These are phyloP conservation scores for Aphelenchoides fujianensis DNA, from an alignment of 1,140 invertebrate species.

Conservation along the genomic window DNA sequence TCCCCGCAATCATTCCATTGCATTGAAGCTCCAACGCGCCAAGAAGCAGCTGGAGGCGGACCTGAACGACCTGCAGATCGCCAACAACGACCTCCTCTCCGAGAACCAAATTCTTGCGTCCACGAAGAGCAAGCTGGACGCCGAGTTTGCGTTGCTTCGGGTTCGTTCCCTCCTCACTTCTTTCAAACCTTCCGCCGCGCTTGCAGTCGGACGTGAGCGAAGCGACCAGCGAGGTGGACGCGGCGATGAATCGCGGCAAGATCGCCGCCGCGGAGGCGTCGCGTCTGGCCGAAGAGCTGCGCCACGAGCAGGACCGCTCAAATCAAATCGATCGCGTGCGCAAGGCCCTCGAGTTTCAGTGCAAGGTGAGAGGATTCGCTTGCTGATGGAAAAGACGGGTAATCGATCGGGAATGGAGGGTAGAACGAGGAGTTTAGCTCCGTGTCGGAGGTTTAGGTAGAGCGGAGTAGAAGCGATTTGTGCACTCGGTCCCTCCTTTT, in stretches of 20 bases:
- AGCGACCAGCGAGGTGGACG: constrained; percentile 89
- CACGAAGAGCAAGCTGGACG: constrained; percentile 96
- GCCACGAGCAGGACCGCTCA: constrained; percentile 96
- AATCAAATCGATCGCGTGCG: constrained; percentile 94
- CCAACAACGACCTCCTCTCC: constrained; percentile 87
- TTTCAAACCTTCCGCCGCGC: constrained; percentile 34
- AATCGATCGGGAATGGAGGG: neutral
- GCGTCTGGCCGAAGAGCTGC: constrained; percentile 90
- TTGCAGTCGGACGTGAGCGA: constrained; percentile 86
- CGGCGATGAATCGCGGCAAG: constrained; percentile 75
- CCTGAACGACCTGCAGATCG: constrained; percentile 89
- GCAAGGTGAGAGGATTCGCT: constrained; percentile 71
- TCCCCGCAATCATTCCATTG: constrained; percentile 8
- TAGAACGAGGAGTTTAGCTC: neutral
- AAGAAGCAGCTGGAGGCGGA: constrained; percentile 94
- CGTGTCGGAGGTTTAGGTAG: neutral
- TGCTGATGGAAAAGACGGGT: neutral
- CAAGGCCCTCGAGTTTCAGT: constrained; percentile 90
- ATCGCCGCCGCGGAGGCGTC: constrained; percentile 73
- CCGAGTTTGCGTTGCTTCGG: constrained; percentile 91
- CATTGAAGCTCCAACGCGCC: constrained; percentile 73
- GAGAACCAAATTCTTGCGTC: constrained; percentile 84
- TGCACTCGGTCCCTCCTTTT: neutral
- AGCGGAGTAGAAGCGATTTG: neutral
- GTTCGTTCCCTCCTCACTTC: constrained; percentile 64